phyloP scores from a whole-genome alignment of 1,140 invertebrate genomes.

The Pseudomyrmex dendroicus region DNA sequence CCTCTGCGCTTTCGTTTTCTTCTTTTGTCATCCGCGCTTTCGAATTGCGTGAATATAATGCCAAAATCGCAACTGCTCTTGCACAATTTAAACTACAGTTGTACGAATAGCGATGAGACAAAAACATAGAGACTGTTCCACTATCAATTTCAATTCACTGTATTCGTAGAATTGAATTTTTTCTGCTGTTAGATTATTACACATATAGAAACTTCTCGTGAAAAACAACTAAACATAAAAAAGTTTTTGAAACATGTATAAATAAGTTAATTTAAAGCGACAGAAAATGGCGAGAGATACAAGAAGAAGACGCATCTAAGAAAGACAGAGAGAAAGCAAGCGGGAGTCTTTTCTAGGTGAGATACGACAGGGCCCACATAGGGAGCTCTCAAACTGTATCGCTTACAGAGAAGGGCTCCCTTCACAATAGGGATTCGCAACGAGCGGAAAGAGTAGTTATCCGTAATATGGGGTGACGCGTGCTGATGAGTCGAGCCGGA shows the following conservation, averaged over 20 bases:
- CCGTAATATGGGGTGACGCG: slow-evolving; percentile 81
- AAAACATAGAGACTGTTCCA: background rate
- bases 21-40: background rate
- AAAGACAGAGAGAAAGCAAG: background rate
- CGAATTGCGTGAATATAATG: background rate
- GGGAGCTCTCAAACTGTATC: slow-evolving; percentile 76
- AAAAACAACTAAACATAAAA: background rate
- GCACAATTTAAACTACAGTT: slow-evolving; percentile 15
- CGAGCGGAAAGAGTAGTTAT: slow-evolving; percentile 83
- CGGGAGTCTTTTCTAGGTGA: slow-evolving; percentile 39
- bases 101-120: background rate
- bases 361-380: slow-evolving; percentile 23
- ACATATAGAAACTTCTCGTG: background rate
- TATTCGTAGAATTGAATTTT: background rate
- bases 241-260: background rate
- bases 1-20: background rate
- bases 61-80: background rate
- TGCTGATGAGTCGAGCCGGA: slow-evolving; percentile 82
- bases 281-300: slow-evolving; percentile 2
- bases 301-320: background rate
- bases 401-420: slow-evolving; percentile 75
- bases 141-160: background rate
- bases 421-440: slow-evolving; percentile 76
- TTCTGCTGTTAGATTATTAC: background rate
- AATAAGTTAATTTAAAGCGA: background rate